phyloP scores from a whole-genome alignment of 1,140 invertebrate genomes.

The Bombus consobrinus region DNA sequence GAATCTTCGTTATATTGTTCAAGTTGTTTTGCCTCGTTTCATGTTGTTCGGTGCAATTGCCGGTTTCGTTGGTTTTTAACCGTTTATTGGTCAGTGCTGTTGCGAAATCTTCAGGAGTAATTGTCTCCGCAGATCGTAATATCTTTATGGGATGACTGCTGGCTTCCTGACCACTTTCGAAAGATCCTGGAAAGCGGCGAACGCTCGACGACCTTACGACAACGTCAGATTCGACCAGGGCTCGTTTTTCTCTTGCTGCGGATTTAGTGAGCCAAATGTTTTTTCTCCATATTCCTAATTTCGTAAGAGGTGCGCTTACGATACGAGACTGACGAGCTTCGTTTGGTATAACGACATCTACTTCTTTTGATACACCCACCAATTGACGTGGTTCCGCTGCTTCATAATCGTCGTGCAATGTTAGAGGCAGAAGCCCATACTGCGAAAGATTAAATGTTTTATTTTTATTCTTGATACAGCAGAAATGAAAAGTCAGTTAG shows the following conservation, averaged over 20 bases:
- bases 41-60: conserved; percentile 11
- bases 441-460: neutral
- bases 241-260: conserved; percentile 53
- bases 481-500: too few relatives aligned
- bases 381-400: conserved; percentile 74
- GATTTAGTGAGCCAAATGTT: conserved; percentile 75
- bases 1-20: neutral
- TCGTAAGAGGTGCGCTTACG: conserved; percentile 13
- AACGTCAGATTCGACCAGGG: neutral
- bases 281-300: conserved; percentile 74
- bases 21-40: neutral
- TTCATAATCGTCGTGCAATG: conserved; percentile 67
- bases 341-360: conserved; percentile 73
- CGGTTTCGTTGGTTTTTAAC: neutral
- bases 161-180: conserved; percentile 9
- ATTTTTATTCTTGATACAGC: neutral
- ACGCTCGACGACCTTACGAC: neutral
- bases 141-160: neutral
- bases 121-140: conserved; percentile 49
- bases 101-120: conserved; percentile 64
- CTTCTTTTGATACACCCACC: conserved; percentile 68
- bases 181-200: conserved; percentile 20
- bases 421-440: conserved; percentile 35
- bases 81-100: conserved; percentile 49
- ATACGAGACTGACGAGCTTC: conserved; percentile 68